Evolutionary conservation across 2,888 invertebrate species (phyloP).

Genomic region (Crossocerus cetratus): DNA sequence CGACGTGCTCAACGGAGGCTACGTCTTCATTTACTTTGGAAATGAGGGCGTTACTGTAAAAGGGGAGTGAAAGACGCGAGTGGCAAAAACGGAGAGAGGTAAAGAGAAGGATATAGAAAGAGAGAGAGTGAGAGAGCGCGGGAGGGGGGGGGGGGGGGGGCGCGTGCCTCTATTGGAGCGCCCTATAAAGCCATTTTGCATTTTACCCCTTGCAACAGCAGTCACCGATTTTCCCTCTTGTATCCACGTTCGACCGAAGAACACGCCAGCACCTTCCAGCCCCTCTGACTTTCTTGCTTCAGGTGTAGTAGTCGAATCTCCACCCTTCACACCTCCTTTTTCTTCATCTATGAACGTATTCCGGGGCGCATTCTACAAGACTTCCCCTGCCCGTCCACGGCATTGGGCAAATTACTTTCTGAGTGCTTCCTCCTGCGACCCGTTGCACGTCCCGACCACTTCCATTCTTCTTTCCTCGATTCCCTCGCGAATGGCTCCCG

Average conservation of each 20-base stretch:
- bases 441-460: constrained; percentile 33
- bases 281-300: constrained; percentile 29
- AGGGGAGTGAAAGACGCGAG: background rate
- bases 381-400: constrained; percentile 46
- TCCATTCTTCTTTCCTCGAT: constrained; percentile 35
- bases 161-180: constrained; percentile 48
- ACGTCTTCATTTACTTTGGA: constrained; percentile 55
- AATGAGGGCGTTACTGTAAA: constrained; percentile 50
- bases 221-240: constrained; percentile 36
- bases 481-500: constrained; percentile 12
- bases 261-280: background rate
- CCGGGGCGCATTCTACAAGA: constrained; percentile 39
- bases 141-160: constrained; percentile 15
- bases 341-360: constrained; percentile 43
- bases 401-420: constrained; percentile 65
- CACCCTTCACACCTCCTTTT: constrained; percentile 23
- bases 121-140: too few relatives aligned
- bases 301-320: background rate
- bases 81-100: too few relatives aligned
- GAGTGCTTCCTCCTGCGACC: constrained; percentile 55
- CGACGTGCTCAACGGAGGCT: constrained; percentile 36
- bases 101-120: too few relatives aligned
- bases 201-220: constrained; percentile 32
- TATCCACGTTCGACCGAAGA: constrained; percentile 20
- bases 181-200: constrained; percentile 55